Base-by-base conservation (phyloP, 2,888 invertebrate genomes). In the Lasius fuliginosus region DNA sequence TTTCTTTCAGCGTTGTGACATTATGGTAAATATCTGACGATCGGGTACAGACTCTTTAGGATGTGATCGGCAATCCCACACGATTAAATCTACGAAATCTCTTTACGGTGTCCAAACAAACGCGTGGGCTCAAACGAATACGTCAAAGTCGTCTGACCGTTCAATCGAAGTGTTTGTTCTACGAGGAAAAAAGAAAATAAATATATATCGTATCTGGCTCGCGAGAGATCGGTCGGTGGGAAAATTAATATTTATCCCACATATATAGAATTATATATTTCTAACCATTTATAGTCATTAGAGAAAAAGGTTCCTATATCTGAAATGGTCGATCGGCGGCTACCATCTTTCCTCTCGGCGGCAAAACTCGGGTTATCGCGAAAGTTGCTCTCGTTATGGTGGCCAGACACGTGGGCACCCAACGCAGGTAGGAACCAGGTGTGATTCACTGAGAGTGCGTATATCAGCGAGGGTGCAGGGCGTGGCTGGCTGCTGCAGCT, bases 381-480 rank as follows among this genome's bases (percentile, higher is more conserved):
- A 64, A 62, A 46, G 69, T 30, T 91, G 88, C 84, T 91, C 90
- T 91, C 87, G 86, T 90, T 91, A 90, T 85, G 90, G 90, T 73
- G 86, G 71, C 68, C 86, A 58, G 74, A 73, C 84, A 67, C 53
- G 79, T 58, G 79, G 68, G 65, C n/a, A 56, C 53, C 67, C 27
- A 40, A 67, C 53, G 67, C 56, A 81, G 89, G 86, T 87, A 87
- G 85, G 88, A 84, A 87, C 90, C 90, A 86, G 90, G 88, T 88
- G 89, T 91, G 91, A 91, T 90, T 91, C 91, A 92, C 90, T 87
- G 46, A 81, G 81, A 83, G 56, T 68, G 82, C 18, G 79, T 56
- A 46, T 67, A 53, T 12, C 53, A 9, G 33, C 77, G 40, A 53
- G 53, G 67, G 56, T 56, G 30, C 67, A 77, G 90, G 90, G 90